Percentiles rank a stretch among this genome's conserved stretches.
phyloP scores from a whole-genome alignment of 2,797 vertebrate genomes.

The Potorous gilbertii region DNA sequence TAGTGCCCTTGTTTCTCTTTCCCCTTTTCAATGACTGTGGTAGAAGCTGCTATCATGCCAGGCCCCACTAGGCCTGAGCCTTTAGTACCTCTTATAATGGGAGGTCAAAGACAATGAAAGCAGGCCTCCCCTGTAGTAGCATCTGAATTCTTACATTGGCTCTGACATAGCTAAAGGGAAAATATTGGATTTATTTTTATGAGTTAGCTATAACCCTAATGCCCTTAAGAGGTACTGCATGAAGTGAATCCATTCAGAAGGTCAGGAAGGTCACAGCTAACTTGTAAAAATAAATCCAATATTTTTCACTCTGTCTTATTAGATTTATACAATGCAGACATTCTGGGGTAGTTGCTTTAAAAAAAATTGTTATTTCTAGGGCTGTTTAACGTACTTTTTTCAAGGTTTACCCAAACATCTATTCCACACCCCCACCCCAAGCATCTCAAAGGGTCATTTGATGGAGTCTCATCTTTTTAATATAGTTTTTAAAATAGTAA shows the following conservation, averaged over 20 bases:
- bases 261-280: constrained; percentile 86
- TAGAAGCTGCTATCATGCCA: constrained; percentile 54
- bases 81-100: constrained; percentile 80
- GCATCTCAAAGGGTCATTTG: background rate
- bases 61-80: constrained; percentile 73
- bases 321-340: constrained; percentile 85
- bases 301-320: constrained; percentile 88
- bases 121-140: constrained; percentile 80
- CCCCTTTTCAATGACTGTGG: constrained; percentile 34
- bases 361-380: constrained; percentile 73
- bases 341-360: constrained; percentile 75
- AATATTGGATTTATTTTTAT: constrained; percentile 90
- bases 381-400: constrained; percentile 67
- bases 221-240: constrained; percentile 85
- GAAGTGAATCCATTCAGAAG: constrained; percentile 87
- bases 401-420: constrained; percentile 56
- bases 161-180: constrained; percentile 86
- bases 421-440: background rate
- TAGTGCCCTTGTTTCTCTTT: constrained; percentile 5
- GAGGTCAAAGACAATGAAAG: constrained; percentile 86
- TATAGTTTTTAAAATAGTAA: background rate
- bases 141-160: constrained; percentile 84
- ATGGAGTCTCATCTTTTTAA: background rate
- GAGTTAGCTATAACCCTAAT: constrained; percentile 87
- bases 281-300: constrained; percentile 89